phyloP scores from a whole-genome alignment of 2,888 invertebrate species.

The Drosophila yooni region DNA sequence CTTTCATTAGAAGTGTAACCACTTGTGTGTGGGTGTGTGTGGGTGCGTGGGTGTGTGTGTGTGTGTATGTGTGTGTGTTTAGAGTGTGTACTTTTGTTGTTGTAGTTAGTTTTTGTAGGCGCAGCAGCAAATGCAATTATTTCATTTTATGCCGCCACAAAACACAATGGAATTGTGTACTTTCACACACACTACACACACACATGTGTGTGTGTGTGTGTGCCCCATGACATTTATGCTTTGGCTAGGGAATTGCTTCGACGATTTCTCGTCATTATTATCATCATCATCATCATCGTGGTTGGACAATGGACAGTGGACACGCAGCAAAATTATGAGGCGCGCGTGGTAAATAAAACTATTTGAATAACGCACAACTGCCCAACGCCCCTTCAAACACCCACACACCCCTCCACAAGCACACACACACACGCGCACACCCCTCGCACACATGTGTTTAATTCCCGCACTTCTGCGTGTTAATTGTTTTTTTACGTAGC shows the following conservation, averaged over 20 bases:
- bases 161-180: conserved; percentile 40
- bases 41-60: neutral
- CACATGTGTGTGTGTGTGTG: conserved; percentile 4
- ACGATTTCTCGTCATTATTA: conserved; percentile 22
- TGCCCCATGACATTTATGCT: conserved; percentile 55
- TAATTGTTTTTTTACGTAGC: conserved; percentile 65
- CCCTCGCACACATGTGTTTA: conserved; percentile 28
- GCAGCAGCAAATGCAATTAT: conserved; percentile 77
- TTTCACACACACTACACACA: neutral
- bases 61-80: neutral
- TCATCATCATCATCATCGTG: conserved; percentile 34
- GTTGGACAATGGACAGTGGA: conserved; percentile 54
- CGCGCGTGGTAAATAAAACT: conserved; percentile 68
- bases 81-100: conserved; percentile 8
- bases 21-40: conserved; percentile 7
- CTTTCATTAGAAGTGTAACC: conserved; percentile 17
- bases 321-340: conserved; percentile 56
- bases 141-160: conserved; percentile 57
- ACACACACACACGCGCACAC: neutral
- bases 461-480: conserved; percentile 47
- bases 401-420: conserved; percentile 1
- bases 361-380: conserved; percentile 74
- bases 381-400: conserved; percentile 18
- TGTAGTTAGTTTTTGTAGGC: conserved; percentile 56
- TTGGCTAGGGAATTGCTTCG: conserved; percentile 60